Evolutionary conservation across 1,140 invertebrate genomes (phyloP).

Genomic region (Psilanteris sp.): DNA sequence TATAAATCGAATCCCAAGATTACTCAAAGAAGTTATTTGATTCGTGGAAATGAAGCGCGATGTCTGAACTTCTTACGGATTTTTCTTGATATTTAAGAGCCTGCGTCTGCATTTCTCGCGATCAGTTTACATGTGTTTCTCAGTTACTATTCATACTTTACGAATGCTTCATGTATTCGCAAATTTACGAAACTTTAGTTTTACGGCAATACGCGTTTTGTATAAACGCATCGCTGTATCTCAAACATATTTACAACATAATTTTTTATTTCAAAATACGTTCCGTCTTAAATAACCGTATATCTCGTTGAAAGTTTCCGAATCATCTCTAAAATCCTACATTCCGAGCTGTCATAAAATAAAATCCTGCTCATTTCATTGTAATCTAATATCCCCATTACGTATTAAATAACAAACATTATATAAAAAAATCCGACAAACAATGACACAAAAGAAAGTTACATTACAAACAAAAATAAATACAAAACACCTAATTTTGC

Average conservation of each 20-base stretch:
- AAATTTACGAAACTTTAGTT: constrained; percentile 52
- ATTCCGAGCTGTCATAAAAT: too few relatives aligned
- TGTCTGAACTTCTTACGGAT: constrained; percentile 54
- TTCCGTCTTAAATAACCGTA: constrained; percentile 19
- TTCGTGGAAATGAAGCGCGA: constrained; percentile 48
- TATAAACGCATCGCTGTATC: constrained; percentile 13
- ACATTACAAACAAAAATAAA: too few relatives aligned
- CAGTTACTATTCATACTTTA: constrained; percentile 48
- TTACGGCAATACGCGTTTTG: constrained; percentile 38
- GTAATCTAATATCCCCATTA: too few relatives aligned
- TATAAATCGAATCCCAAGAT: constrained; percentile 44
- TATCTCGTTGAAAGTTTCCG: constrained; percentile 21
- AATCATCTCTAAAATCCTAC: neutral
- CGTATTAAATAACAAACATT: too few relatives aligned
- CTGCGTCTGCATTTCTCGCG: constrained; percentile 47
- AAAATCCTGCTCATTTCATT: too few relatives aligned
- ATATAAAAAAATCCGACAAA: too few relatives aligned
- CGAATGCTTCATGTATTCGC: constrained; percentile 45
- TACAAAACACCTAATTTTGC: too few relatives aligned
- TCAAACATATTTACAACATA: constrained; percentile 23
- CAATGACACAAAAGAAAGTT: too few relatives aligned
- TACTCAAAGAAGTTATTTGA: constrained; percentile 48
- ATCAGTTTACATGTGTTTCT: constrained; percentile 57
- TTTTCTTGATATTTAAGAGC: constrained; percentile 58
- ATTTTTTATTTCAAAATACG: constrained; percentile 34